These are phyloP conservation scores for Drosophila mojavensis DNA, from an alignment of 1,140 invertebrate species.

Conservation along the genomic window DNA sequence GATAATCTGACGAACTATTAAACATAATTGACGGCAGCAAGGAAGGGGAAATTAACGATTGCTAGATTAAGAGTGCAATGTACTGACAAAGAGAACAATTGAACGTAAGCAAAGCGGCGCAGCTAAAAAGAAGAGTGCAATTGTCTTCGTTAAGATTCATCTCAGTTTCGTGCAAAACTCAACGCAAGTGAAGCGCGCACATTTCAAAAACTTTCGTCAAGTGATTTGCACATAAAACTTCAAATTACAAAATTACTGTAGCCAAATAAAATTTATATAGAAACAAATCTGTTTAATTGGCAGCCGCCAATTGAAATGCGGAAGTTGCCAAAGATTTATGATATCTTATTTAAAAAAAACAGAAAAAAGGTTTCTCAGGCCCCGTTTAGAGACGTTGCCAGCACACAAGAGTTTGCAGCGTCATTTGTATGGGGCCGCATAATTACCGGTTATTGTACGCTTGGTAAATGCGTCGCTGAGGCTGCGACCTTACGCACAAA, in stretches of 20 bases:
- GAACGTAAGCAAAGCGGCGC: too few species aligned
- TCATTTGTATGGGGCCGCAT: conserved; percentile 57
- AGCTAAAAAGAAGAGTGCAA: too few species aligned
- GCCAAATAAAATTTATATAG: background rate
- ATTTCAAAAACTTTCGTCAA: conserved; percentile 34
- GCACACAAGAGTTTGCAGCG: conserved; percentile 57
- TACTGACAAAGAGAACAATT: background rate
- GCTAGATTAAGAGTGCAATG: conserved; percentile 11
- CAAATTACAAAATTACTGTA: conserved; percentile 17
- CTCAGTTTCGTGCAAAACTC: conserved; percentile 4
- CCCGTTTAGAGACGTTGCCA: background rate
- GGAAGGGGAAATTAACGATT: too few species aligned
- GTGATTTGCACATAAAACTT: conserved; percentile 48
- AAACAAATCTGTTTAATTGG: conserved; percentile 32
- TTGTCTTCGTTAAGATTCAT: background rate
- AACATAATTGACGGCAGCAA: too few species aligned
- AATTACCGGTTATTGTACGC: conserved; percentile 80
- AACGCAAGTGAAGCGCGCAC: conserved; percentile 47
- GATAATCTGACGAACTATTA: too few species aligned
- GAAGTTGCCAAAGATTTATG: conserved; percentile 70
- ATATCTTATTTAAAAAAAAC: conserved; percentile 32
- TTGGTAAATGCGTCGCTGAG: conserved; percentile 52
- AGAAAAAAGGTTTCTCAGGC: conserved; percentile 61
- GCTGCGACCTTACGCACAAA: conserved; percentile 79
- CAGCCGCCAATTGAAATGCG: conserved; percentile 61